Conservation (phyloP, 2,113 vertebrate species). For the Atractosteus spatula region DNA sequence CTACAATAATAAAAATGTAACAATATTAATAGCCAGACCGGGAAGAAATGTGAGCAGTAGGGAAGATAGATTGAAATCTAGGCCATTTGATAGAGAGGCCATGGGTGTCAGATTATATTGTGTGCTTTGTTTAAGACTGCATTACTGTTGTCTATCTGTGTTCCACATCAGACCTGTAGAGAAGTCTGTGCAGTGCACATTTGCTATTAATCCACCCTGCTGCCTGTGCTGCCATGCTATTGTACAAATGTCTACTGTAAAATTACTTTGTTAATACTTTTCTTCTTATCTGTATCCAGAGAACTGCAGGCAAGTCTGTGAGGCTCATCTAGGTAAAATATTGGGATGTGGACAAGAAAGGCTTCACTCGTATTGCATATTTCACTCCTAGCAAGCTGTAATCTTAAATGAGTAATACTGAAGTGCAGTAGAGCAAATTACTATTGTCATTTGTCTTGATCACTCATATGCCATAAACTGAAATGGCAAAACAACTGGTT, state of each 20-base stretch:
- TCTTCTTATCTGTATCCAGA: background rate
- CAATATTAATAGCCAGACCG: background rate
- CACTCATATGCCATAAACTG: slow-evolving; percentile 18
- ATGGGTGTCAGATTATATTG: background rate
- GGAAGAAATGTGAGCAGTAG: background rate
- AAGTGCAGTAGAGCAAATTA: slow-evolving; percentile 5
- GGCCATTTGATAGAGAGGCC: background rate
- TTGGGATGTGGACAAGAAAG: slow-evolving; percentile 7
- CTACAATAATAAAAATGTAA: background rate
- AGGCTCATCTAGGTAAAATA: slow-evolving; percentile 13
- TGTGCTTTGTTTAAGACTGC: background rate
- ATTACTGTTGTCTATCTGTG: background rate
- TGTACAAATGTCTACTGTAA: slow-evolving; percentile 14
- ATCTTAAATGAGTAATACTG: slow-evolving; percentile 14
- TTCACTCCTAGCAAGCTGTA: slow-evolving; percentile 7
- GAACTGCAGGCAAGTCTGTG: background rate
- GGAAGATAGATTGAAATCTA: slow-evolving; percentile 10
- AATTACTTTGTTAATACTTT: slow-evolving; percentile 7
- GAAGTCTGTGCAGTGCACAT: background rate
- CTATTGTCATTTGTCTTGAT: slow-evolving; percentile 18
- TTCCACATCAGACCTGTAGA: background rate
- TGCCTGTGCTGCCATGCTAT: slow-evolving; percentile 6
- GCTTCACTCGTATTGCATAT: background rate
- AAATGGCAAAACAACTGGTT: slow-evolving; percentile 6
- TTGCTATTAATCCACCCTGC: background rate